phyloP scores from a whole-genome alignment of 2,113 vertebrate genomes.

The Cheirogaleus medius region DNA sequence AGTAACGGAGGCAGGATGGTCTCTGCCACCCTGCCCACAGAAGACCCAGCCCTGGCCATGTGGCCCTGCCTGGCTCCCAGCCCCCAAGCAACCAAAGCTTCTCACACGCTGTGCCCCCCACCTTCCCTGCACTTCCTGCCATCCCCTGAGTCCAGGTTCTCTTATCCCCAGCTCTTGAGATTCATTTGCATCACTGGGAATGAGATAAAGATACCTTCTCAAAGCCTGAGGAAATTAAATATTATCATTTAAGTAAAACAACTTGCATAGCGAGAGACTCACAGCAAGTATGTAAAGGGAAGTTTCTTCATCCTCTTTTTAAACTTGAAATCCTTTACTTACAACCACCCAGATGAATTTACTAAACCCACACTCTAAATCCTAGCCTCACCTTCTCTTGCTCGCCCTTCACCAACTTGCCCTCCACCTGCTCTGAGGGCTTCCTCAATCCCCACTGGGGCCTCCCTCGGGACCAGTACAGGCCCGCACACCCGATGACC shows the following conservation, averaged over 20 bases:
- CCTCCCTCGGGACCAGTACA: background rate
- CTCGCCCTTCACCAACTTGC: background rate
- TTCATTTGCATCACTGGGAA: background rate
- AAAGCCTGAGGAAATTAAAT: background rate
- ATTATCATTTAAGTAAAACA: background rate
- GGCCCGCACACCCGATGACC: background rate
- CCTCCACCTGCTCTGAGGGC: too few relatives aligned
- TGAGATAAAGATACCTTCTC: background rate
- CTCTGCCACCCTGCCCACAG: background rate
- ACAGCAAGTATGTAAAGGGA: accelerated
- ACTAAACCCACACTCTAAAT: background rate
- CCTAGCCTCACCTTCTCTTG: background rate
- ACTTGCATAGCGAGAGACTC: accelerated
- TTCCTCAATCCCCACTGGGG: background rate
- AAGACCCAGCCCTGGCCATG: background rate
- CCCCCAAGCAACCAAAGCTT: background rate
- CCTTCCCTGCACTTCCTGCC: background rate
- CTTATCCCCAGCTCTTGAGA: background rate
- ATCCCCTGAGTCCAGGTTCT: background rate
- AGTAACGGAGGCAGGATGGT: accelerated
- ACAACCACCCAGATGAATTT: background rate
- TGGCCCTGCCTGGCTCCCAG: background rate
- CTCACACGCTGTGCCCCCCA: background rate
- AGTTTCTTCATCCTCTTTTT: background rate
- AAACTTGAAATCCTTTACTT: background rate